phyloP scores from a whole-genome alignment of 2,113 vertebrate species.

The Hymenochirus boettgeri region DNA sequence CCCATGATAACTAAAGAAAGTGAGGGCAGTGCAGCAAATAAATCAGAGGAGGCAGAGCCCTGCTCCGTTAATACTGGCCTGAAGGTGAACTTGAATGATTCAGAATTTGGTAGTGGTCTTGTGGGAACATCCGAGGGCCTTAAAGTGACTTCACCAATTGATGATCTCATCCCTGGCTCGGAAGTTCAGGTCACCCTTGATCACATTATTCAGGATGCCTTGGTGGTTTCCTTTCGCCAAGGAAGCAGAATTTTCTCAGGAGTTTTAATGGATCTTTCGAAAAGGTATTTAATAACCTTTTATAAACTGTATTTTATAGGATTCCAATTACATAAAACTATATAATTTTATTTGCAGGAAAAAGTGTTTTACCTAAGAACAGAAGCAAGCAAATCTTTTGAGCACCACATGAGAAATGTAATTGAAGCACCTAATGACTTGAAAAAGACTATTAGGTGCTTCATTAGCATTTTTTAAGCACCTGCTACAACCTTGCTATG shows the following conservation, averaged over 20 bases:
- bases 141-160: conserved; percentile 36
- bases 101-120: not conserved
- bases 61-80: not conserved
- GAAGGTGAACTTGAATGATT: not conserved
- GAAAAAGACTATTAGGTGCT: no score
- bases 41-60: not conserved
- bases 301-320: no score
- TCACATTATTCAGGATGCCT: conserved; percentile 95
- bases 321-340: no score
- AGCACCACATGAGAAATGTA: no score
- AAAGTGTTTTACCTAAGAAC: no score
- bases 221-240: conserved; percentile 91
- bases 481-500: no score
- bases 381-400: no score
- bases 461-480: no score
- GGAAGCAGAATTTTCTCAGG: conserved; percentile 92
- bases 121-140: not conserved
- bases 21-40: not conserved
- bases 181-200: conserved; percentile 92
- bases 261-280: conserved; percentile 94
- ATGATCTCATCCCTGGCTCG: conserved; percentile 74
- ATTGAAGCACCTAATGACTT: no score
- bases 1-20: not conserved
- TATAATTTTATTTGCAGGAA: no score
- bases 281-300: no score